Percentiles rank a stretch among this genome's conserved stretches.
phyloP scores from a whole-genome alignment of 2,888 invertebrate genomes.

The Pandemis corylana region DNA sequence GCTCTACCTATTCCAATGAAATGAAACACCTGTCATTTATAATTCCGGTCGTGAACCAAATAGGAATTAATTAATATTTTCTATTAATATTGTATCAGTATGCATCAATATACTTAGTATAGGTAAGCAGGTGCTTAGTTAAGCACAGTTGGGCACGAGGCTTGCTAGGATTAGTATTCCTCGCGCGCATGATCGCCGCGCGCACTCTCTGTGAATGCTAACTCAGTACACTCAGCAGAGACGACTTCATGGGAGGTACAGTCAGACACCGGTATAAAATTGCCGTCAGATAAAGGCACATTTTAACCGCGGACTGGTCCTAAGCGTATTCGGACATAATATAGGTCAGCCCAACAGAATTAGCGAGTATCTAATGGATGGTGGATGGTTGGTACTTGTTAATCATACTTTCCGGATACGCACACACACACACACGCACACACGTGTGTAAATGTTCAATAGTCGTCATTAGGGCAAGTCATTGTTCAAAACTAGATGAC shows the following conservation, averaged over 20 bases:
- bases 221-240: neutral
- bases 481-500: neutral
- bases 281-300: no score
- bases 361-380: no score
- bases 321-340: no score
- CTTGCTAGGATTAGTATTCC: conserved; percentile 7
- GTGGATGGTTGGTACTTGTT: no score
- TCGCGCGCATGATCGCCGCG: neutral
- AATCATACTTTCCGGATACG: no score
- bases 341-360: no score
- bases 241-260: neutral
- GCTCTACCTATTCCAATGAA: no score
- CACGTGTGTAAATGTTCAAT: no score
- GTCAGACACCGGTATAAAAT: no score
- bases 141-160: conserved; percentile 3
- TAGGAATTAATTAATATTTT: neutral
- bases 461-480: no score
- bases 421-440: no score
- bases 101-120: neutral
- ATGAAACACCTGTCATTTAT: neutral
- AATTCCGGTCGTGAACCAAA: neutral
- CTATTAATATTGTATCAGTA: neutral
- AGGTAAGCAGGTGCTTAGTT: neutral
- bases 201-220: neutral
- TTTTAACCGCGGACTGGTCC: no score